phyloP scores from a whole-genome alignment of 2,797 vertebrate species.

The Hippopotamyrus pictus region DNA sequence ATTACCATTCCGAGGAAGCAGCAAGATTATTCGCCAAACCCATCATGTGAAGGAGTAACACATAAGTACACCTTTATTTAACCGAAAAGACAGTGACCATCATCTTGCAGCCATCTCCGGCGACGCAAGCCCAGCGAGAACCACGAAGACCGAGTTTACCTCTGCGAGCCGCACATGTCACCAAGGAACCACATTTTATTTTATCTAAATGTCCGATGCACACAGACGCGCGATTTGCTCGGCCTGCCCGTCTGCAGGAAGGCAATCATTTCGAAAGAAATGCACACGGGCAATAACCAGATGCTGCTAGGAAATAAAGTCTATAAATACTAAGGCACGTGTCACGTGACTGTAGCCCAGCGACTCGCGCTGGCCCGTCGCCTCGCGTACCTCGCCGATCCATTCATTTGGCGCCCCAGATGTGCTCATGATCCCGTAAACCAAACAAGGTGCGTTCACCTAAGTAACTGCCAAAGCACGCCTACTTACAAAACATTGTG shows the following conservation, averaged over 20 bases:
- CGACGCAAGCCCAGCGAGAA: background rate
- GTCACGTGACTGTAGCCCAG: background rate
- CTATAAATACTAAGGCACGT: background rate
- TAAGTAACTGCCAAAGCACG: background rate
- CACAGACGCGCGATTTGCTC: background rate
- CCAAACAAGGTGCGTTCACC: background rate
- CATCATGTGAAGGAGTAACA: background rate
- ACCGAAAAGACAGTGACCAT: background rate
- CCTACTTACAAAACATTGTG: background rate
- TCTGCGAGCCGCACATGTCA: background rate
- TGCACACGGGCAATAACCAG: background rate
- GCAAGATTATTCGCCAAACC: background rate
- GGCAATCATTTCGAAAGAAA: background rate
- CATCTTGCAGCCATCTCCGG: background rate
- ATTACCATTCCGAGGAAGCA: constrained; percentile 20
- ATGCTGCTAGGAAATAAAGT: background rate
- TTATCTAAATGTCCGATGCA: background rate
- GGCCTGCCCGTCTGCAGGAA: background rate
- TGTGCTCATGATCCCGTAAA: background rate
- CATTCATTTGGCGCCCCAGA: background rate
- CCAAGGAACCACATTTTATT: background rate
- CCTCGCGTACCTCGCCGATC: background rate
- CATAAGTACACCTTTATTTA: background rate
- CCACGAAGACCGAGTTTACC: background rate
- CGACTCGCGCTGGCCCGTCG: background rate